Percentiles rank a stretch among this genome's conserved stretches.
Conservation (phyloP, 1,140 invertebrate species). For the Protaetia brevitarsis region DNA sequence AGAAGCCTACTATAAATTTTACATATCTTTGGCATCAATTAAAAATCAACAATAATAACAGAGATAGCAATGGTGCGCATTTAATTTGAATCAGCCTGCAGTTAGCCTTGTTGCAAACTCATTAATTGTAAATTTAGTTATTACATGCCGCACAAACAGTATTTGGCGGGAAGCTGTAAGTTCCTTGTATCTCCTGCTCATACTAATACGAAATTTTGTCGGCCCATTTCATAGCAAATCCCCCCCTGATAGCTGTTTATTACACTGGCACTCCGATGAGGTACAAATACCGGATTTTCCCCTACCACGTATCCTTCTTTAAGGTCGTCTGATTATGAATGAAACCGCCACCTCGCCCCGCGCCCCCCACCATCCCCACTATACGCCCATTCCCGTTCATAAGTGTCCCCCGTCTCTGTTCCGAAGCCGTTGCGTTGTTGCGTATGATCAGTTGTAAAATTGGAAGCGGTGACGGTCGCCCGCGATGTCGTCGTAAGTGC, state of each 20-base stretch:
- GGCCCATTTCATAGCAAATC: background rate
- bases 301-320: background rate
- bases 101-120: too few relatives aligned
- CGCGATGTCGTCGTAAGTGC: too few relatives aligned
- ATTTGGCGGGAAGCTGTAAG: too few relatives aligned
- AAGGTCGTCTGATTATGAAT: constrained; percentile 22
- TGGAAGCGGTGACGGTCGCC: too few relatives aligned
- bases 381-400: background rate
- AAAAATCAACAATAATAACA: too few relatives aligned
- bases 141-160: too few relatives aligned
- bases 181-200: too few relatives aligned
- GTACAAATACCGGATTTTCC: constrained; percentile 16
- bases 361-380: background rate
- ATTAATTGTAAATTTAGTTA: too few relatives aligned
- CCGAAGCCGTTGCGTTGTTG: background rate
- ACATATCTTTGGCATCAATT: too few relatives aligned
- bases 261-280: background rate
- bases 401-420: background rate
- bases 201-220: background rate
- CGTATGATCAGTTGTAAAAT: constrained; percentile 13
- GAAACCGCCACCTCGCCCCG: background rate
- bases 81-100: too few relatives aligned
- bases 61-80: too few relatives aligned
- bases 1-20: too few relatives aligned
- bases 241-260: background rate